These are phyloP conservation scores for Etheostoma cragini DNA, from an alignment of 2,113 vertebrate species.

Conservation along the genomic window DNA sequence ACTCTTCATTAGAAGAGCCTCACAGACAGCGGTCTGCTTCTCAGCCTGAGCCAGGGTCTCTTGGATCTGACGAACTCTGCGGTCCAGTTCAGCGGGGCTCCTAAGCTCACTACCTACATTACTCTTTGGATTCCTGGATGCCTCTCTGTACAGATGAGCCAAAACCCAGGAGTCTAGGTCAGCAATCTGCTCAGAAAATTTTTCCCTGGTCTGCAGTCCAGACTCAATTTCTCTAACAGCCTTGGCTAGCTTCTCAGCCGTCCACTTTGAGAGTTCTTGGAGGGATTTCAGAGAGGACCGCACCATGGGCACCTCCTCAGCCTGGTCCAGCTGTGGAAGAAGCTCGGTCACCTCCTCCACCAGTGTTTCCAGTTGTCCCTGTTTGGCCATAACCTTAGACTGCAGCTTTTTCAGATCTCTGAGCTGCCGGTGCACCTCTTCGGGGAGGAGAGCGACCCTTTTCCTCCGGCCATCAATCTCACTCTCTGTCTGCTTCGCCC, in stretches of 20 bases:
- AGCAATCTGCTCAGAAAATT: conserved; percentile 84
- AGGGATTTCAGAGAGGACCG: conserved; percentile 81
- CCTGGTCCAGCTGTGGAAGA: conserved; percentile 75
- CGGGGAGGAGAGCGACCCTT: conserved; percentile 87
- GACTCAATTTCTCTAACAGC: conserved; percentile 86
- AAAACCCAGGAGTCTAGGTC: conserved; percentile 85
- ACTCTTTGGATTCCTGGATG: conserved; percentile 41
- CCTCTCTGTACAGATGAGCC: conserved; percentile 69
- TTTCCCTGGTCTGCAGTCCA: conserved; percentile 87
- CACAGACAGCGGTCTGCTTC: conserved; percentile 80
- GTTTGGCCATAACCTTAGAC: conserved; percentile 82
- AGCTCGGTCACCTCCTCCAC: conserved; percentile 82
- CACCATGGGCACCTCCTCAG: conserved; percentile 83
- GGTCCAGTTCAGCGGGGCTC: conserved; percentile 72
- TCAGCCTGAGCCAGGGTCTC: conserved; percentile 81
- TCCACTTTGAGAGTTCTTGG: conserved; percentile 84
- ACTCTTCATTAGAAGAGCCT: conserved; percentile 83
- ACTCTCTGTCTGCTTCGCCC: conserved; percentile 84
- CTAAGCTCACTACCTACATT: conserved; percentile 58
- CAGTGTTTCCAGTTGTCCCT: conserved; percentile 80
- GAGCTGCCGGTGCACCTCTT: conserved; percentile 87
- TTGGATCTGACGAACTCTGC: conserved; percentile 72
- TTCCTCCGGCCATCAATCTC: conserved; percentile 73
- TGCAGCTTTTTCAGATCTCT: conserved; percentile 85
- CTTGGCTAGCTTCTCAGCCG: conserved; percentile 82